Evolutionary conservation across 2,113 vertebrate species (phyloP).

Genomic region (Myodes glareolus): DNA sequence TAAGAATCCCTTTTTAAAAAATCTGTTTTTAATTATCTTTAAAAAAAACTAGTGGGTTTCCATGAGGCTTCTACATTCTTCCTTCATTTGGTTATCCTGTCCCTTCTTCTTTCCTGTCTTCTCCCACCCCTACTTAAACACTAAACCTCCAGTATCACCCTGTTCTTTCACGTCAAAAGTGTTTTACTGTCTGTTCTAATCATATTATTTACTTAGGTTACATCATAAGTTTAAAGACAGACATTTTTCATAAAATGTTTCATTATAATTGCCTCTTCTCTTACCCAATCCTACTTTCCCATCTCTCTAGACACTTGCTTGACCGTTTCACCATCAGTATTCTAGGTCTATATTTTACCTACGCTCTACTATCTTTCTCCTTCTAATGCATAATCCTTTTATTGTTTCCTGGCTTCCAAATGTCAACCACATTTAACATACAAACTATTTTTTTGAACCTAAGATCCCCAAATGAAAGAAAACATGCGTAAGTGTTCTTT

Average conservation of each 20-base stretch:
- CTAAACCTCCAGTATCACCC: too few species aligned
- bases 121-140: neutral
- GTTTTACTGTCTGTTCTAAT: neutral
- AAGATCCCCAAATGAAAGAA: neutral
- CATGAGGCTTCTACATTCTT: neutral
- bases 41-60: neutral
- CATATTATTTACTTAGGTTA: neutral
- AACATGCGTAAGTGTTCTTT: neutral
- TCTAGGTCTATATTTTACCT: neutral
- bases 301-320: neutral
- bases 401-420: neutral
- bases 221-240: neutral
- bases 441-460: neutral
- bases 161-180: neutral
- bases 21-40: neutral
- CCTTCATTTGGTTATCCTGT: neutral
- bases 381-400: too few species aligned
- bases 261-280: neutral
- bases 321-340: neutral
- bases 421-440: neutral
- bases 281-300: neutral
- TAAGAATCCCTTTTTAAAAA: neutral
- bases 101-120: too few species aligned
- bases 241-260: neutral
- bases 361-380: neutral